A percentile compares a stretch with the other conserved stretches of the same genome.
Evolutionary conservation across 2,797 vertebrate genomes (phyloP).

Genomic region (Pygocentrus nattereri): DNA sequence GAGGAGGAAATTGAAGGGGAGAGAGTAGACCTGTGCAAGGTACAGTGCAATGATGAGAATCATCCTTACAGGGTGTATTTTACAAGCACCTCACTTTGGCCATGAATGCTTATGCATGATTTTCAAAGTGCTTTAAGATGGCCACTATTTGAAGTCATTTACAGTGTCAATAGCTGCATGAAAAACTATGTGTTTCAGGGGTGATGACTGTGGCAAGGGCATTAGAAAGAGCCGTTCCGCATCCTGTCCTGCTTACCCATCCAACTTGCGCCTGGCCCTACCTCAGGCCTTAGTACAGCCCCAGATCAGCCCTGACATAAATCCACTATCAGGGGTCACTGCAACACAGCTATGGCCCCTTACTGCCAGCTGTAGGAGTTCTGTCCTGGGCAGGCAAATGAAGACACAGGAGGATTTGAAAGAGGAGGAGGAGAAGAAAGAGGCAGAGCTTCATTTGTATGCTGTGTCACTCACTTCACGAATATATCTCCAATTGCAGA

Average conservation of each 20-base stretch:
- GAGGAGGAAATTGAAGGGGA: too few species aligned
- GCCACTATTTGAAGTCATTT: too few species aligned
- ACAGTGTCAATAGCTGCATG: not conserved
- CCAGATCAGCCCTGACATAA: too few species aligned
- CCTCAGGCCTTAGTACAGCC: too few species aligned
- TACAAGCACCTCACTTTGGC: too few species aligned
- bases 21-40: too few species aligned
- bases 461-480: slow-evolving; percentile 76
- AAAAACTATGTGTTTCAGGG: slow-evolving; percentile 4
- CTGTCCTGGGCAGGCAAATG: slow-evolving; percentile 56
- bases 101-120: too few species aligned
- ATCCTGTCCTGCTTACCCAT: not conserved
- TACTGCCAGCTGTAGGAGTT: slow-evolving; percentile 46
- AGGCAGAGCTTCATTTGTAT: slow-evolving; percentile 83
- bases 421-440: slow-evolving; percentile 58
- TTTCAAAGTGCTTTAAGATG: too few species aligned
- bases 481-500: slow-evolving; percentile 83
- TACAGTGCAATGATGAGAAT: too few species aligned
- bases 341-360: not conserved
- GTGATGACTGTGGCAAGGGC: not conserved
- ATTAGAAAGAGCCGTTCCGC: not conserved
- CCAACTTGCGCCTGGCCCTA: not conserved
- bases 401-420: slow-evolving; percentile 24
- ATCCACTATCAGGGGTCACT: not conserved
- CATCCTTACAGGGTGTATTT: too few species aligned